These are phyloP conservation scores for Pelobates fuscus DNA, from an alignment of 2,113 vertebrate species.

Conservation along the genomic window DNA sequence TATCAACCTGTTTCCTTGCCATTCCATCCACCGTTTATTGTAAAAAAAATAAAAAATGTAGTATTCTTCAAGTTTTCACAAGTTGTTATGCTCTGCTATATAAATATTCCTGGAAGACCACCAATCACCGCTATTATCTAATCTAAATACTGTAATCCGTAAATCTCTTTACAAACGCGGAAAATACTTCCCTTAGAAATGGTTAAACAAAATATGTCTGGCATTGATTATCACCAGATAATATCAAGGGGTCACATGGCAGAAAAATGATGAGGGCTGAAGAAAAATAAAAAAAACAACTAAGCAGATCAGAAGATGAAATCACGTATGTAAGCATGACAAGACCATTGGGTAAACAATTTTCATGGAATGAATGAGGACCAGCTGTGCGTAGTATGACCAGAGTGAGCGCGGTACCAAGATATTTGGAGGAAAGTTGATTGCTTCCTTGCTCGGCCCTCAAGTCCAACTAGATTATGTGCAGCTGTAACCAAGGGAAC, in stretches of 20 bases:
- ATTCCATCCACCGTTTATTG: too few relatives aligned
- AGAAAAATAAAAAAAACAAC: neutral
- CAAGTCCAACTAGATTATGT: neutral
- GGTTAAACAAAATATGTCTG: neutral
- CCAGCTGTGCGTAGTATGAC: conserved; percentile 10
- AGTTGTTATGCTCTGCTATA: neutral
- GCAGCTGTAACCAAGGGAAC: conserved; percentile 17
- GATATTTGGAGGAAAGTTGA: neutral
- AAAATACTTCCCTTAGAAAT: neutral
- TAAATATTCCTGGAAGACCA: too few relatives aligned
- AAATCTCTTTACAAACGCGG: neutral
- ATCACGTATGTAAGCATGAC: neutral
- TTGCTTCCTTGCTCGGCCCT: neutral
- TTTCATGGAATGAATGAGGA: neutral
- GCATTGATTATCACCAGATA: neutral
- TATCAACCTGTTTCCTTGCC: too few relatives aligned
- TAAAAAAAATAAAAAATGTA: too few relatives aligned
- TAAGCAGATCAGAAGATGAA: neutral
- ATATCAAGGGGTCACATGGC: neutral
- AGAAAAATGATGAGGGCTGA: neutral
- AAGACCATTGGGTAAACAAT: neutral
- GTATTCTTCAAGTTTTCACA: too few relatives aligned
- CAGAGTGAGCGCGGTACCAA: neutral
- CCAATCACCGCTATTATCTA: neutral
- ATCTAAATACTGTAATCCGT: neutral